Percentiles rank a stretch among this genome's conserved stretches.
Evolutionary conservation across 2,797 vertebrate genomes (phyloP).

Genomic region (Phrynocephalus vlangalii): DNA sequence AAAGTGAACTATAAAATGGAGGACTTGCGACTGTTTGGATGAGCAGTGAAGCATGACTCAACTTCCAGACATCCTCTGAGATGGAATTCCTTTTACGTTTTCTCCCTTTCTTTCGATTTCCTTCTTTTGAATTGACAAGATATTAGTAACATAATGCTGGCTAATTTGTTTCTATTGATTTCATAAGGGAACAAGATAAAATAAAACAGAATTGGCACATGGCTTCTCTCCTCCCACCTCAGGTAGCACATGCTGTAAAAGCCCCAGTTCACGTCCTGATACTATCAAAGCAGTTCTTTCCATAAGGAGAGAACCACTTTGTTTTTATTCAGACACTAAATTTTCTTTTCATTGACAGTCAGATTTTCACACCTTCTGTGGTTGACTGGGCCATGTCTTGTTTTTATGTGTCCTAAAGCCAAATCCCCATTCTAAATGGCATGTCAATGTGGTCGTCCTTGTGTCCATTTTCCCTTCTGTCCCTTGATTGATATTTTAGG

Average conservation of each 20-base stretch:
- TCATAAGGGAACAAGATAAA: not conserved
- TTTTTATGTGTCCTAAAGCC: not conserved
- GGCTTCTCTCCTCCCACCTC: not conserved
- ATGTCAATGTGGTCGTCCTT: not conserved
- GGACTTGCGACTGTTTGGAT: too few species aligned
- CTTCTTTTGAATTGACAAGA: not conserved
- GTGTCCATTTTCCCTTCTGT: not conserved
- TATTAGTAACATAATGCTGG: not conserved
- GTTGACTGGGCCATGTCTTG: not conserved
- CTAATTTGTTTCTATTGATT: not conserved
- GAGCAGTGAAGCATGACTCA: too few species aligned
- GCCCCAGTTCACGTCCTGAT: not conserved
- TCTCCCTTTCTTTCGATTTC: not conserved
- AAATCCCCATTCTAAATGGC: conserved; percentile 40
- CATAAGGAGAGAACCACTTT: not conserved
- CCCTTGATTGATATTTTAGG: conserved; percentile 39
- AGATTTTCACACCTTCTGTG: not conserved
- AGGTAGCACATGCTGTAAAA: not conserved
- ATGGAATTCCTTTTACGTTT: not conserved
- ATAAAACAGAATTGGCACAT: too few species aligned
- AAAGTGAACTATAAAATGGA: too few species aligned
- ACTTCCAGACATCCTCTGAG: not conserved
- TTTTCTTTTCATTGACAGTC: not conserved
- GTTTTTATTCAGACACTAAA: not conserved
- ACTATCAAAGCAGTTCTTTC: not conserved